Evolutionary conservation across 2,797 vertebrate species (phyloP), one percentile per base, ranked within the genome.

Genomic region (Eutrigla gurnardus): DNA sequence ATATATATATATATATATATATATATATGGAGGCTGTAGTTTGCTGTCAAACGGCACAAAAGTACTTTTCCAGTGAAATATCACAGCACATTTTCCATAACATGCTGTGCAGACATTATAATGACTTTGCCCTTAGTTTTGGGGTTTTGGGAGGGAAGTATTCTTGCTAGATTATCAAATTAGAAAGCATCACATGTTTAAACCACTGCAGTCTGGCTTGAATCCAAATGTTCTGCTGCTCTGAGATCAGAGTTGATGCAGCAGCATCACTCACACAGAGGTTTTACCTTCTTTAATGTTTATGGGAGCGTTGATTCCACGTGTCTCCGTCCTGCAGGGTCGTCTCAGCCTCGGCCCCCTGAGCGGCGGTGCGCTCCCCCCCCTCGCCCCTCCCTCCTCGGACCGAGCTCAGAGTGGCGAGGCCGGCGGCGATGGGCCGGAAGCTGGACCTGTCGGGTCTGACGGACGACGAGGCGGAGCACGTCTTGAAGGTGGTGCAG

Each of bases 371-470:
- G 54, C 63, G 84, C 6, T 52, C 18, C 43, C 70, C 65, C 49
- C 70, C 76, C 76, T 62, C 80, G 42, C 65, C 65, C 60, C 53
- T 65, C 64, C 50, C 55, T 15, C 47, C 61, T 77, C 54, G 54
- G 83, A 80, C 68, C 85, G 66, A 46, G 70, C 64, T 74, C 73
- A 70, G 39, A 5, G 77, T 83, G 90, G 83, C 73, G 60, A 84
- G 65, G 77, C 78, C 70, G 42, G 83, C 74, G 78, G 84, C 62
- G 25, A 99, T 99, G 98, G 97, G 98, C 75, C 95, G 97, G 87
- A 99, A 97, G 93, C 93, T 99, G 90, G 97, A 99, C 91, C 96
- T 99, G 87, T 97, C 98, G 0, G 96, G 96, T 52, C 93, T 99
- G 90, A 97, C 96, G 0, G 96, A 97, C 1, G 94, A 96, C 37